phyloP scores from a whole-genome alignment of 2,888 invertebrate species.

The Galerucella nymphaeae region DNA sequence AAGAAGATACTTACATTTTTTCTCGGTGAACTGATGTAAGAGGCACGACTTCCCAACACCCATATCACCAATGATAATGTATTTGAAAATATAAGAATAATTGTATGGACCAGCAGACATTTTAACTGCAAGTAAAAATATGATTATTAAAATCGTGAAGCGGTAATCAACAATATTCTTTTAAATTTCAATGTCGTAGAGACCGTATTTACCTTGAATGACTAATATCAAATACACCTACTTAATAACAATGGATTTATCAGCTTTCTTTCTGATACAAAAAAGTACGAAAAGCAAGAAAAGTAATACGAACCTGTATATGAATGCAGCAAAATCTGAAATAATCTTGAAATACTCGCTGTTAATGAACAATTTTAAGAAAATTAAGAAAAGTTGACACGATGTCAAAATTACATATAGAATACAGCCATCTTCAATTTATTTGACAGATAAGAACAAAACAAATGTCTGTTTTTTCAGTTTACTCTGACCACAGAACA shows the following conservation, averaged over 20 bases:
- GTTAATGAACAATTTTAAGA: slow-evolving; percentile 35
- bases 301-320: slow-evolving; percentile 31
- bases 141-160: not conserved
- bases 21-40: slow-evolving; percentile 99
- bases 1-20: slow-evolving; percentile 88
- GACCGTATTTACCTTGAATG: slow-evolving; percentile 31
- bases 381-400: slow-evolving; percentile 47
- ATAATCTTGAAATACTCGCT: slow-evolving; percentile 40
- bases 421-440: slow-evolving; percentile 46
- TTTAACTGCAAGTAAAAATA: slow-evolving; percentile 57
- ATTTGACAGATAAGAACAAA: slow-evolving; percentile 24
- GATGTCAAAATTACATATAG: slow-evolving; percentile 52
- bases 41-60: slow-evolving; percentile 99
- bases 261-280: not conserved
- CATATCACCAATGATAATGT: slow-evolving; percentile 99
- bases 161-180: slow-evolving; percentile 5
- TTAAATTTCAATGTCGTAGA: not conserved
- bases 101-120: slow-evolving; percentile 98
- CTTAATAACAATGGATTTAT: slow-evolving; percentile 13
- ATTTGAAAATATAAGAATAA: slow-evolving; percentile 99
- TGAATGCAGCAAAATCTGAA: slow-evolving; percentile 24
- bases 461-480: not conserved
- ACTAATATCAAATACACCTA: slow-evolving; percentile 30
- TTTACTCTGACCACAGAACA: too few species aligned
- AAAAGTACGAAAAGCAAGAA: slow-evolving; percentile 24